Base-by-base conservation (phyloP, 2,113 vertebrate species). In the Genyomyrus donnyi region DNA sequence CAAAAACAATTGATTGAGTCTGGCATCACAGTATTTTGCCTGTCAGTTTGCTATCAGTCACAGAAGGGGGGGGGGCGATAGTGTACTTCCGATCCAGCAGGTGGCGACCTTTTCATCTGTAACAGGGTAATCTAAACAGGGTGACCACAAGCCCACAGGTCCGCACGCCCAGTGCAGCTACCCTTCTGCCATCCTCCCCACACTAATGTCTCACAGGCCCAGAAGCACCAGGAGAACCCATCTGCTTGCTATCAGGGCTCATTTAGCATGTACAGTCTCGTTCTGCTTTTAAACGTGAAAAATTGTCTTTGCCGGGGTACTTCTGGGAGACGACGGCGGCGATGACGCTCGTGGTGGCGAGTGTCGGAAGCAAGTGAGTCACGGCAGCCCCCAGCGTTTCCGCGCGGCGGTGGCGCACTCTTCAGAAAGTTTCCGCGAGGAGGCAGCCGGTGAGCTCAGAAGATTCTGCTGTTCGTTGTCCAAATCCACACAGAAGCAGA, bases 401-500 rank as follows among this genome's bases (percentile, higher is more conserved):
- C 48, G 27, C 19, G 2, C 58, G 11, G 3, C 13, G 9, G 9
- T n/a, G 8, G 35, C 35, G 15, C 27, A 46, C 48, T 62, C 52
- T 85, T 62, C 80, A 83, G 35, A 56, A 77, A 62, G 58, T 74
- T 88, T 87, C 85, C 5, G 85, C 84, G 74, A 49, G 56, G 87
- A 50, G 50, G 52, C 31, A 50, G 90, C 52, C 53, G 52, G 77
- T 42, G 39, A 24, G 70, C 50, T 80, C 50, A 85, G 49, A 62
- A 66, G 46, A 49, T 50, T 45, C 70, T 21, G 31, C 89, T 52
- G 91, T 92, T 93, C 92, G 42, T 90, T 70, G 56, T 91, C 85
- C 46, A 87, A 91, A 88, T 90, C 91, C 83, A 87, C 91, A 86
- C 91, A 89, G 70, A 90, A 92, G 91, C 90, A 91, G 91, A 90